A percentile compares a stretch with the other conserved stretches of the same genome.
Conservation (phyloP, 2,797 vertebrate species). For the Luscinia megarhynchos region DNA sequence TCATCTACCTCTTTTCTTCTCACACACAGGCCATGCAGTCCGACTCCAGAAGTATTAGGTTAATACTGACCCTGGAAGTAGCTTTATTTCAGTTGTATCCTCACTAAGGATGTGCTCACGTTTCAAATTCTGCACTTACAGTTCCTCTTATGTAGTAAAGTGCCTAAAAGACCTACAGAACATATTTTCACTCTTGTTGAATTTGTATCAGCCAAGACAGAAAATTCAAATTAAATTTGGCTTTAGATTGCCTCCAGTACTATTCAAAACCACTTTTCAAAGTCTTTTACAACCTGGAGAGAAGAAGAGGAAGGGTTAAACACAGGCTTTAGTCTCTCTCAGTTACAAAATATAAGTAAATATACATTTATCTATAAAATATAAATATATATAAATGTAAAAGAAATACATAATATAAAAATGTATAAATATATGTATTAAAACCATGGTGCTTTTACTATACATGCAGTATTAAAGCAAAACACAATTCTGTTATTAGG, state of each 20-base stretch:
- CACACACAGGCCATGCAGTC: not conserved
- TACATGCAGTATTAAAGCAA: not conserved
- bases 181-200: not conserved
- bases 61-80: not conserved
- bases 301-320: not conserved
- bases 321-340: not conserved
- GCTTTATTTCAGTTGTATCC: not conserved
- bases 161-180: not conserved
- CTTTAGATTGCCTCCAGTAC: not conserved
- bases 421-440: not conserved
- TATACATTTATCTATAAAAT: not conserved
- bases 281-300: not conserved
- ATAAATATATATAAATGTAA: not conserved
- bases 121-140: not conserved
- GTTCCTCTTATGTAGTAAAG: not conserved
- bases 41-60: not conserved
- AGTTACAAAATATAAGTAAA: not conserved
- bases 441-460: not conserved
- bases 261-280: not conserved
- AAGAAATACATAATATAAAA: not conserved
- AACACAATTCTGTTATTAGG: not conserved
- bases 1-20: not conserved
- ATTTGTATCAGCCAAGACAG: not conserved
- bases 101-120: not conserved
- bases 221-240: not conserved